Evolutionary conservation across 2,888 invertebrate species (phyloP), one percentile per base, ranked within the genome.

Genomic region (Eudasyphora cyanicolor): DNA sequence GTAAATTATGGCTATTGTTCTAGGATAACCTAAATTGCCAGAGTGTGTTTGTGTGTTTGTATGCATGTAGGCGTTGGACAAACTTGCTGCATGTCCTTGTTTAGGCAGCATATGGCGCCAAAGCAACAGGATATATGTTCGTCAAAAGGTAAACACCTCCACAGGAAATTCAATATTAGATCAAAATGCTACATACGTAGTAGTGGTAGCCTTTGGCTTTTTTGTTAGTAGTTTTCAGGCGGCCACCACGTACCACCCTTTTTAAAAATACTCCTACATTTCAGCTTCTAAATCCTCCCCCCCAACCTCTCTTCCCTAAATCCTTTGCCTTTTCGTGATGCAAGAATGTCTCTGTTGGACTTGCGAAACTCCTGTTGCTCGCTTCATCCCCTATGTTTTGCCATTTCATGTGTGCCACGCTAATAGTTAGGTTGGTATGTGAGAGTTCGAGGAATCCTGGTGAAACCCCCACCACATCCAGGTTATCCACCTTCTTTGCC

Each of bases 151-250:
- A 87, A 89, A 87, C 87, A 82, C 85, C 88, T 82, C 86, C 79
- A 84, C 86, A 85, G 87, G 89, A 87, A 89, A 90, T 88, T 85
- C 87, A 88, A 90, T 90, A 89, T 87, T 82, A 70, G 76, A 51
- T 70, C 79, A 74, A n/a, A n/a, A n/a, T n/a, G n/a, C n/a, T n/a
- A n/a, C n/a, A n/a, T n/a, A 81, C 86, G 79, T 80, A 83, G 79
- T 80, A 83, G 79, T 82, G 86, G 80, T 86, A 82, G 86, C 87
- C 88, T 86, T 86, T 85, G 85, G 87, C 82, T 82, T 85, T 82
- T 79, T 86, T n/a, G n/a, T 64, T 35, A 45, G 51, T n/a, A n/a
- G 12, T 21, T 57, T 24, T 27, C 14, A 14, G 49, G 14, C 14
- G 3, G 35, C 35, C 32, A 38, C 19, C n/a, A 38, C 35, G 35